A percentile compares a stretch with the other conserved stretches of the same genome.
These are phyloP conservation scores for Reinhardtius hippoglossoides DNA, from an alignment of 2,113 vertebrate species.

Conservation along the genomic window DNA sequence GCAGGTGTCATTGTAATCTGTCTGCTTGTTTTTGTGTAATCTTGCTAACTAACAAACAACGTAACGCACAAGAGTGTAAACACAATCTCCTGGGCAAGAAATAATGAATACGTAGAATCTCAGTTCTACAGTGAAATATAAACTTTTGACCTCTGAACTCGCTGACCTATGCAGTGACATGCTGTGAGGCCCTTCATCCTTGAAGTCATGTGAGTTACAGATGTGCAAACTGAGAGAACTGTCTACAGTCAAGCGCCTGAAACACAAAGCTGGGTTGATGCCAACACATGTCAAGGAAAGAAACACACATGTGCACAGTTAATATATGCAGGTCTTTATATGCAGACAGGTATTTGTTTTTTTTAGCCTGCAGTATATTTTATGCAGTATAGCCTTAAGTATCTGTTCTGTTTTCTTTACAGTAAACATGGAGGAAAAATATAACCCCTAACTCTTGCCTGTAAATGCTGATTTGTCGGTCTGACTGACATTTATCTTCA, in stretches of 20 bases:
- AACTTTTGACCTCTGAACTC: neutral
- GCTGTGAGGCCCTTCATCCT: neutral
- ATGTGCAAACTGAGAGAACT: no score
- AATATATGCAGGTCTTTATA: neutral
- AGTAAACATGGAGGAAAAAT: neutral
- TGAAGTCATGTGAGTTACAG: neutral
- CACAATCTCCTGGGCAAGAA: no score
- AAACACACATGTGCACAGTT: neutral
- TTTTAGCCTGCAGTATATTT: neutral
- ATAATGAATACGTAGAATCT: no score
- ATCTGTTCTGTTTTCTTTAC: neutral
- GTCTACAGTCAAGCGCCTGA: no score
- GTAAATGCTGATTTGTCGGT: conserved; percentile 24
- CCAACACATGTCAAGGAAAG: no score
- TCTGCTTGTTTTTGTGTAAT: no score
- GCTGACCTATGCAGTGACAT: neutral
- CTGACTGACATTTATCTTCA: conserved; percentile 36
- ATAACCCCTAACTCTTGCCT: neutral
- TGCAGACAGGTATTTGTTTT: neutral
- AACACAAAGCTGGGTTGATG: neutral
- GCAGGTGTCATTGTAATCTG: no score
- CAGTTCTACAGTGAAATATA: no score
- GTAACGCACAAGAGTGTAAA: no score
- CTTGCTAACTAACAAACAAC: no score
- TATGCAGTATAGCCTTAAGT: neutral